Evolutionary conservation across 2,797 vertebrate genomes (phyloP).

Genomic region (Poeciliopsis presidionis): DNA sequence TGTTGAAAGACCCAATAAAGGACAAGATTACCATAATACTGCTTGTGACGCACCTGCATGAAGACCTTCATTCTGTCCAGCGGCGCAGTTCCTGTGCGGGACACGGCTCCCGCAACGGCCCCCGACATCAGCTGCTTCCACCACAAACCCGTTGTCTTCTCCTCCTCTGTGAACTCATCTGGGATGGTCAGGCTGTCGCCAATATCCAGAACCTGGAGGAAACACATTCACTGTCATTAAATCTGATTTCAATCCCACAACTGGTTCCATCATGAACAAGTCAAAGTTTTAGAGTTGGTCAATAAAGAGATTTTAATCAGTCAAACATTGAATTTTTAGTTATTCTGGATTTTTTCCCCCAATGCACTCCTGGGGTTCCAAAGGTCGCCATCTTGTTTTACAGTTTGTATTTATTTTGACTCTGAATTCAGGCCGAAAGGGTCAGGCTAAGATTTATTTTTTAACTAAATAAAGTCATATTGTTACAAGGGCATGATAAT

Average conservation of each 20-base stretch:
- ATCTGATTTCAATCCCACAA: neutral
- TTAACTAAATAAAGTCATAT: neutral
- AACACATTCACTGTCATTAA: neutral
- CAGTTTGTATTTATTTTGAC: no score
- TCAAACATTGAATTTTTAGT: no score
- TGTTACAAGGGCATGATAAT: neutral
- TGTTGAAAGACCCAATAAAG: neutral
- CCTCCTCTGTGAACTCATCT: constrained; percentile 94
- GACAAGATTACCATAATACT: neutral
- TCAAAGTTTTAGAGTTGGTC: neutral
- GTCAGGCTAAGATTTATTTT: neutral
- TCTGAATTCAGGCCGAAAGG: no score
- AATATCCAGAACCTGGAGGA: constrained; percentile 89
- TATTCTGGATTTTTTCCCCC: no score
- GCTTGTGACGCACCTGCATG: constrained; percentile 87
- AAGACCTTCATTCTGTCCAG: constrained; percentile 95
- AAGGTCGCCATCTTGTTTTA: no score
- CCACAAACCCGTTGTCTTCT: constrained; percentile 90
- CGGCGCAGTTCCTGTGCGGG: constrained; percentile 91
- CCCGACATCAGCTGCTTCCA: constrained; percentile 92
- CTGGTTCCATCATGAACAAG: neutral
- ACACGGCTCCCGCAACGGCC: constrained; percentile 89
- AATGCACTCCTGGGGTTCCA: neutral
- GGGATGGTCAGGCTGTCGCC: constrained; percentile 92
- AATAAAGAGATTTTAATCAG: neutral